Percentiles rank a stretch among this genome's conserved stretches.
Conservation (phyloP, 2,113 vertebrate genomes). For the Cyanoramphus novaezelandiae region DNA sequence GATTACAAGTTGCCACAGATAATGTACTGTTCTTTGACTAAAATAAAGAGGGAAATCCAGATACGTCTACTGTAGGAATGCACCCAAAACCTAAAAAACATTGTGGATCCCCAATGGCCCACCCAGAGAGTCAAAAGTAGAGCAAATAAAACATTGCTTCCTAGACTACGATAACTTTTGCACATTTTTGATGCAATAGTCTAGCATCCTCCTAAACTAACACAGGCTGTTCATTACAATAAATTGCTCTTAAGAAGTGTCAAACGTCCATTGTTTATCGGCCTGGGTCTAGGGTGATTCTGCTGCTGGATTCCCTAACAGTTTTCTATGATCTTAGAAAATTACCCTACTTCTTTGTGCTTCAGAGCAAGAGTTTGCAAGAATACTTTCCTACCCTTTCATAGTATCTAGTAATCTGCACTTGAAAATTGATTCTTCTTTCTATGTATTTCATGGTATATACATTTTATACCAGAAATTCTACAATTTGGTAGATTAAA, state of each 20-base stretch:
- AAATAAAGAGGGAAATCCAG: slow-evolving; percentile 16
- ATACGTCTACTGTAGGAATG: not conserved
- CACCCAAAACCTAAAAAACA: slow-evolving; percentile 36
- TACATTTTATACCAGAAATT: not conserved
- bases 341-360: not conserved
- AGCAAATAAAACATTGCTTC: not conserved
- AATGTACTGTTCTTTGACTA: not conserved
- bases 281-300: not conserved
- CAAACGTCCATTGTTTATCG: not conserved
- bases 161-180: not conserved
- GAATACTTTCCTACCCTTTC: not conserved
- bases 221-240: not conserved
- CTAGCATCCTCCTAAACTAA: not conserved
- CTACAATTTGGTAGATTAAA: not conserved
- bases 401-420: not conserved
- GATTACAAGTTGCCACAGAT: not conserved
- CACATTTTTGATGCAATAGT: not conserved
- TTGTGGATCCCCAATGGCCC: not conserved
- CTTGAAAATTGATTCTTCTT: not conserved
- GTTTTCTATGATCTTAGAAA: not conserved
- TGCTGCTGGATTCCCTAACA: not conserved
- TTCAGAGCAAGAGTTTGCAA: not conserved
- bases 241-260: not conserved
- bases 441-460: not conserved
- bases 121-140: slow-evolving; percentile 28